phyloP scores from a whole-genome alignment of 2,113 vertebrate genomes.

The Motacilla tschutschensis region DNA sequence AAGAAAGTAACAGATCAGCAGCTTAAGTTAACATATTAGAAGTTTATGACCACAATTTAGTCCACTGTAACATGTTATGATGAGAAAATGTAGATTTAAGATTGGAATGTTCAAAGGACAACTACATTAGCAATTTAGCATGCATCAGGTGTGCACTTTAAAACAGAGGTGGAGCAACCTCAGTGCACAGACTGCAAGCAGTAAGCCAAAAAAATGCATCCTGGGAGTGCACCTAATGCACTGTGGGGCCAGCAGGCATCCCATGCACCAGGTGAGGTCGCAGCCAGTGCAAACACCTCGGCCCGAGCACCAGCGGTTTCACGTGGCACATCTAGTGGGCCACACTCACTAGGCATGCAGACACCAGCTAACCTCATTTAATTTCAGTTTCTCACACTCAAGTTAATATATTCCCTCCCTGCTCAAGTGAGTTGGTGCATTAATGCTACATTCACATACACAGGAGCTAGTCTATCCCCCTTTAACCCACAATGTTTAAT shows the following conservation, averaged over 20 bases:
- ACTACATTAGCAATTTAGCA: neutral
- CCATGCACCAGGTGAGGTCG: rapidly evolving
- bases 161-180: neutral
- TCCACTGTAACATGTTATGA: rapidly evolving
- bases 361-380: neutral
- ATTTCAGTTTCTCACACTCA: neutral
- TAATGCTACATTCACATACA: neutral
- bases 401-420: neutral
- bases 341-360: rapidly evolving
- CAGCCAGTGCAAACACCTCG: rapidly evolving
- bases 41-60: neutral
- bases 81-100: neutral
- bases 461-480: neutral
- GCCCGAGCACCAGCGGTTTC: neutral
- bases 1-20: neutral
- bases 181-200: neutral
- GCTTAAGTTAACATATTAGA: neutral
- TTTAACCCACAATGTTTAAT: neutral
- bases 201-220: neutral
- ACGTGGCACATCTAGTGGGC: neutral
- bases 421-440: neutral
- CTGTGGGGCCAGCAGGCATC: neutral
- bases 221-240: rapidly evolving
- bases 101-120: neutral
- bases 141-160: neutral